Evolutionary conservation across 2,797 vertebrate genomes (phyloP).

Genomic region (Alauda arvensis): DNA sequence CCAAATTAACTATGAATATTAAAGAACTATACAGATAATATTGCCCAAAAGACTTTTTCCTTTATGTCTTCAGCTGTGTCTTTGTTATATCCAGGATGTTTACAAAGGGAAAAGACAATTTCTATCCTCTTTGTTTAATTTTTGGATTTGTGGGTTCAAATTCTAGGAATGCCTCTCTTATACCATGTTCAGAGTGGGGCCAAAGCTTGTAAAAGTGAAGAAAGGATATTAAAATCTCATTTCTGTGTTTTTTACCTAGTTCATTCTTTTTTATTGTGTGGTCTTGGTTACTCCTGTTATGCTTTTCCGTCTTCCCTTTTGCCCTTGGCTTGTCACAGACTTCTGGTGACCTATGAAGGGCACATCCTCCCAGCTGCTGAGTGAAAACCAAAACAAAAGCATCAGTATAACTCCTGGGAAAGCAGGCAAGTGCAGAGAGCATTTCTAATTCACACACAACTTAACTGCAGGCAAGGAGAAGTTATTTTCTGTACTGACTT

Average conservation of each 20-base stretch:
- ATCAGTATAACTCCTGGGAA: background rate
- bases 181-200: background rate
- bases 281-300: background rate
- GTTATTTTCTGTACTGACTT: background rate
- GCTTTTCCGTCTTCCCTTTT: background rate
- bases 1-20: background rate
- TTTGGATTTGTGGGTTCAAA: background rate
- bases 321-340: background rate
- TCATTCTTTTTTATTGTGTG: fast-evolving
- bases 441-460: background rate
- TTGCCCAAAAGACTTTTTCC: background rate
- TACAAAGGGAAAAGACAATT: background rate
- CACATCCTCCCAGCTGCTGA: background rate
- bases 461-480: background rate
- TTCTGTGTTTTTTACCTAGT: background rate
- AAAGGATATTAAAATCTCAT: background rate
- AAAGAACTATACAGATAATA: background rate
- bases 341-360: background rate
- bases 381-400: background rate
- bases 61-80: background rate
- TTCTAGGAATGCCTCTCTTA: background rate
- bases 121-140: background rate
- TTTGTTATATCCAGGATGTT: background rate
- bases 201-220: background rate
- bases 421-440: background rate